Percentiles rank a stretch among this genome's conserved stretches.
phyloP scores from a whole-genome alignment of 2,113 vertebrate species.

The Phodopus roborovskii region DNA sequence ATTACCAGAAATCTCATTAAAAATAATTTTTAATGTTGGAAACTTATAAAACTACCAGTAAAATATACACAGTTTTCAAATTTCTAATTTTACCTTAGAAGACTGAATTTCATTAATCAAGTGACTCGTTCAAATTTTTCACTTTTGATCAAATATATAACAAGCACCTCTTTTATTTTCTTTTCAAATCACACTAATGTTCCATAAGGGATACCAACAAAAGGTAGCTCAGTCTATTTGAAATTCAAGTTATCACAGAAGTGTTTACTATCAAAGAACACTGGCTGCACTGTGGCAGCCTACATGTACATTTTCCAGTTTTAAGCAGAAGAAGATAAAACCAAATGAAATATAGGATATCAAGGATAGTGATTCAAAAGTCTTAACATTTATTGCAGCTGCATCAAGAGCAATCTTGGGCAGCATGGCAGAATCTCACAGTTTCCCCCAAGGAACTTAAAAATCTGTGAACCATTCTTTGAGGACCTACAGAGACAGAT shows the following conservation, averaged over 20 bases:
- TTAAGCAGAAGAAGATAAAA: background rate
- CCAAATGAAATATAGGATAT: background rate
- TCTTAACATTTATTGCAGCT: background rate
- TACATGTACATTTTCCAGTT: background rate
- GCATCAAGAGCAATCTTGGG: background rate
- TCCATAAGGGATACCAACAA: background rate
- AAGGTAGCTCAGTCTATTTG: background rate
- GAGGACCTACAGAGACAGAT: background rate
- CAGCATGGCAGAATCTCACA: background rate
- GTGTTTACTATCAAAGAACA: background rate
- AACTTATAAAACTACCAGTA: background rate
- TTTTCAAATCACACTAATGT: conserved; percentile 27
- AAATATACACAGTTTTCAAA: conserved; percentile 25
- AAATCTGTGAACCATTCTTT: background rate
- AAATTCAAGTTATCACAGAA: background rate
- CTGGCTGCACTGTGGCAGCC: background rate
- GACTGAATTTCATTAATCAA: background rate
- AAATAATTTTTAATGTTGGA: background rate
- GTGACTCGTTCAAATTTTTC: background rate
- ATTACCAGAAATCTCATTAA: background rate
- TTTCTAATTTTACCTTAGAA: conserved; percentile 68
- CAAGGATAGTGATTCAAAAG: background rate
- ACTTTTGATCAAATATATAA: conserved; percentile 5
- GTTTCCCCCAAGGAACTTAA: background rate
- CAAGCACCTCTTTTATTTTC: background rate